A percentile compares a stretch with the other conserved stretches of the same genome.
phyloP scores from a whole-genome alignment of 2,888 invertebrate genomes.

The Diadegma fenestrale region DNA sequence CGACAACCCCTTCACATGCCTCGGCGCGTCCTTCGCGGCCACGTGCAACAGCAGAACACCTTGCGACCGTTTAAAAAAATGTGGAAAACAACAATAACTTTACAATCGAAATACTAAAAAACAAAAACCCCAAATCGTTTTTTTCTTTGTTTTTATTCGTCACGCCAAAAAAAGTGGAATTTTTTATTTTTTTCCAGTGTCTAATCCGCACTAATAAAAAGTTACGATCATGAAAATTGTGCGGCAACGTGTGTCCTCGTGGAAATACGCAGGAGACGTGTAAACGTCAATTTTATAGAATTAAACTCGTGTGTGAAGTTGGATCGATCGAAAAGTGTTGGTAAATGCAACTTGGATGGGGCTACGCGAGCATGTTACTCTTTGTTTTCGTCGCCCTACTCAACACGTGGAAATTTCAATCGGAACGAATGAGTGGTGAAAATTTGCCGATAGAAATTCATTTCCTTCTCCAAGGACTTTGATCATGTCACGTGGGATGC shows the following conservation, averaged over 20 bases:
- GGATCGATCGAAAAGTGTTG: conserved; percentile 62
- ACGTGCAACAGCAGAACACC: conserved; percentile 73
- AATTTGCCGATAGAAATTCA: conserved; percentile 70
- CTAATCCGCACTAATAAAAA: background rate
- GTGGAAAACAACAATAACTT: conserved; percentile 7
- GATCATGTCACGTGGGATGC: conserved; percentile 47
- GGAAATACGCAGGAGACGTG: conserved; percentile 21
- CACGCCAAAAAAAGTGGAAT: background rate
- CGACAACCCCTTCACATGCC: conserved; percentile 81
- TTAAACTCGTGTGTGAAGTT: conserved; percentile 57
- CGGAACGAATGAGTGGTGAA: conserved; percentile 65
- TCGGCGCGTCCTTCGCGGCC: conserved; percentile 79
- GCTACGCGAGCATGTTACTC: conserved; percentile 31
- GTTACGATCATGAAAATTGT: conserved; percentile 29
- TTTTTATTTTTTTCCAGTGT: background rate
- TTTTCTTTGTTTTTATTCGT: background rate
- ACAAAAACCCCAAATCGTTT: background rate
- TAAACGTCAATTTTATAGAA: conserved; percentile 45
- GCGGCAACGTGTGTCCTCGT: conserved; percentile 15
- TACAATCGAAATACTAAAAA: background rate
- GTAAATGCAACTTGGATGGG: conserved; percentile 43
- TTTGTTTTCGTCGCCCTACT: conserved; percentile 51
- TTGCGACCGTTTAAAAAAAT: conserved; percentile 42
- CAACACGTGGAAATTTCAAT: conserved; percentile 56
- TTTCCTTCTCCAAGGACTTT: conserved; percentile 2